Conservation (phyloP, 2,113 vertebrate genomes). For the Muscicapa adusta region DNA sequence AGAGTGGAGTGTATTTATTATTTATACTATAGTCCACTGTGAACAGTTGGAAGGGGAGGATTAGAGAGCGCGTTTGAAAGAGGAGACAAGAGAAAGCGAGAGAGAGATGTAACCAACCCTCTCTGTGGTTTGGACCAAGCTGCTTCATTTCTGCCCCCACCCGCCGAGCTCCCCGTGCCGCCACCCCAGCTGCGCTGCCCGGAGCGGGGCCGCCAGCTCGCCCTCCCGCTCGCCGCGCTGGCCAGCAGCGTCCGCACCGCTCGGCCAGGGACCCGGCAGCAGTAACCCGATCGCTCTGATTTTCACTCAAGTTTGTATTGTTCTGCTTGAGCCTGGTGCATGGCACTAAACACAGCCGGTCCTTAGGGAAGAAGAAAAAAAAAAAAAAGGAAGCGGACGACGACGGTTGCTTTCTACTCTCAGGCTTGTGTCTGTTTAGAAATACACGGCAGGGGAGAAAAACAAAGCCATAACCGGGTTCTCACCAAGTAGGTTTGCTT, state of each 20-base stretch:
- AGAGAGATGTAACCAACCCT: neutral
- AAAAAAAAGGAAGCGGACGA: neutral
- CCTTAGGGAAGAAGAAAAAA: neutral
- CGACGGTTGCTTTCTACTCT: neutral
- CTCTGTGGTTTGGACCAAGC: neutral
- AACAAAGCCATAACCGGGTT: constrained; percentile 47
- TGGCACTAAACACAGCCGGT: neutral
- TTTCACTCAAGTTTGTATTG: neutral
- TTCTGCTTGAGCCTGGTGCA: neutral
- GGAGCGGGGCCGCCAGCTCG: neutral
- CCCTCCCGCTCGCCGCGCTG: neutral
- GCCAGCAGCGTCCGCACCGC: neutral
- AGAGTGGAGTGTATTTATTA: constrained; percentile 74
- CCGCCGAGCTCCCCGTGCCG: neutral
- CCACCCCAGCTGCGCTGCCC: neutral
- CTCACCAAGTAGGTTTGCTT: constrained; percentile 55
- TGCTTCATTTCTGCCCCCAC: neutral
- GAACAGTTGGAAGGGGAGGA: constrained; percentile 23
- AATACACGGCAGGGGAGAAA: neutral
- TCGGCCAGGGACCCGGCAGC: neutral
- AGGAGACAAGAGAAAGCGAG: neutral
- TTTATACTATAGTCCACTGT: constrained; percentile 69
- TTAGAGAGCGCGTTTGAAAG: neutral
- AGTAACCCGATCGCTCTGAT: neutral
- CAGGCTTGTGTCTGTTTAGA: neutral